Conservation (phyloP, 2,797 vertebrate species). For the Pseudochirops cupreus region DNA sequence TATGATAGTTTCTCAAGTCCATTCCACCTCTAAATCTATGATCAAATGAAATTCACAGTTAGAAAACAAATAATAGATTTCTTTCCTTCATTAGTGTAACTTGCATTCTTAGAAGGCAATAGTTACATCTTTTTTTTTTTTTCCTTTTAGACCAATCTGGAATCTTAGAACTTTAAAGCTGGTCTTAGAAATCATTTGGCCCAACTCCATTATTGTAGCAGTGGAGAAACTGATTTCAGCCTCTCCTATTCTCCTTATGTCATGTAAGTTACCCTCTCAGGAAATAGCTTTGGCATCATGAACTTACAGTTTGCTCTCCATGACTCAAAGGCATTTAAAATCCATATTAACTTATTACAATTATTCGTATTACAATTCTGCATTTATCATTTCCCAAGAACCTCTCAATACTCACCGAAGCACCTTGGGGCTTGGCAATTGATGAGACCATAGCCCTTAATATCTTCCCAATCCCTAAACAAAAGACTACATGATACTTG, state of each 20-base stretch:
- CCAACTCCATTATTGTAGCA: not conserved
- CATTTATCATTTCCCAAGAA: not conserved
- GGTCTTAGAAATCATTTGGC: not conserved
- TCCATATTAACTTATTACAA: not conserved
- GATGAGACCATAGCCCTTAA: accelerated
- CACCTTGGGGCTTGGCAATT: not conserved
- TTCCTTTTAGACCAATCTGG: not conserved
- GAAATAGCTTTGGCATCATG: not conserved
- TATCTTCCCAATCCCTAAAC: not conserved
- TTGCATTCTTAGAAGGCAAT: not conserved
- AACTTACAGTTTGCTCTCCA: not conserved
- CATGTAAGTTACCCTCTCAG: not conserved
- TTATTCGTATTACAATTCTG: not conserved
- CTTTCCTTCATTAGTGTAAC: not conserved
- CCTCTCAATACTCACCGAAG: not conserved
- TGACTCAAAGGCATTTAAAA: not conserved
- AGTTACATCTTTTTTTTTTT: not conserved
- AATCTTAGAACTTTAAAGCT: not conserved
- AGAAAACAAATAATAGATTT: not conserved
- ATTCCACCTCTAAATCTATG: not conserved
- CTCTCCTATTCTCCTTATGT: not conserved
- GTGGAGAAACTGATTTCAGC: not conserved
- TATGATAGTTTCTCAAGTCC: not conserved
- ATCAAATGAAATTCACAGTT: not conserved
- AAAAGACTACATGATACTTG: not conserved